Evolutionary conservation across 2,113 vertebrate genomes (phyloP).

Genomic region (Mola mola): DNA sequence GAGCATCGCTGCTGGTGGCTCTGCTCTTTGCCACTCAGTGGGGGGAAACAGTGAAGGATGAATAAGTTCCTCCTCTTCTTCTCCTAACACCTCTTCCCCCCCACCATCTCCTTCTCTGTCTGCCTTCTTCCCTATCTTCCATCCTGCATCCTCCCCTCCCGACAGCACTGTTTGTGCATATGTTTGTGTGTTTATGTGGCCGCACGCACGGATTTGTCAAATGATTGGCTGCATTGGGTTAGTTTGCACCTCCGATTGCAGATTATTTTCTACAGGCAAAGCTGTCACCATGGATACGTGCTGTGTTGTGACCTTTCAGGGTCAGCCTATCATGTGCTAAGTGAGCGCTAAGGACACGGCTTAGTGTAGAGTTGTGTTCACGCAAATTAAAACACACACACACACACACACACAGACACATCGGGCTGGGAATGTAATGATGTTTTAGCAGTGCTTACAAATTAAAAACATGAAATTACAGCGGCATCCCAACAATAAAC

Average conservation of each 20-base stretch:
- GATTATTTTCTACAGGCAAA: conserved; percentile 50
- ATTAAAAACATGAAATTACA: conserved; percentile 12
- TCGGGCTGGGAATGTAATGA: too few relatives aligned
- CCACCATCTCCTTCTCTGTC: too few relatives aligned
- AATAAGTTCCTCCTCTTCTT: too few relatives aligned
- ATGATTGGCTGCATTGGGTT: conserved; percentile 34
- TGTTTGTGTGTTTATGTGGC: conserved; percentile 16
- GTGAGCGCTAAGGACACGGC: conserved; percentile 49
- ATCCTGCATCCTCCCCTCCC: too few relatives aligned
- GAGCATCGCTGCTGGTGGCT: background rate
- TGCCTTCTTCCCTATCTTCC: too few relatives aligned
- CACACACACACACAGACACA: conserved; percentile 13
- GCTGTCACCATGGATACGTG: conserved; percentile 63
- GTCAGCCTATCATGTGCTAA: conserved; percentile 65
- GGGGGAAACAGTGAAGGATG: conserved; percentile 1
- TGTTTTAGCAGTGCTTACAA: conserved; percentile 9
- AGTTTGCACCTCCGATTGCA: conserved; percentile 18
- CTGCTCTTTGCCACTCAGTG: background rate
- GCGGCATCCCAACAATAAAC: too few relatives aligned
- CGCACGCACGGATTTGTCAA: background rate
- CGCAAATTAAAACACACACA: conserved; percentile 22
- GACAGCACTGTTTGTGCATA: background rate
- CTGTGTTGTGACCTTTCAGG: conserved; percentile 63
- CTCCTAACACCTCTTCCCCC: background rate
- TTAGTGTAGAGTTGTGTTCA: conserved; percentile 46